Evolutionary conservation across 2,888 invertebrate genomes (phyloP), one percentile per base, ranked within the genome.

Genomic region (Pterostichus niger): DNA sequence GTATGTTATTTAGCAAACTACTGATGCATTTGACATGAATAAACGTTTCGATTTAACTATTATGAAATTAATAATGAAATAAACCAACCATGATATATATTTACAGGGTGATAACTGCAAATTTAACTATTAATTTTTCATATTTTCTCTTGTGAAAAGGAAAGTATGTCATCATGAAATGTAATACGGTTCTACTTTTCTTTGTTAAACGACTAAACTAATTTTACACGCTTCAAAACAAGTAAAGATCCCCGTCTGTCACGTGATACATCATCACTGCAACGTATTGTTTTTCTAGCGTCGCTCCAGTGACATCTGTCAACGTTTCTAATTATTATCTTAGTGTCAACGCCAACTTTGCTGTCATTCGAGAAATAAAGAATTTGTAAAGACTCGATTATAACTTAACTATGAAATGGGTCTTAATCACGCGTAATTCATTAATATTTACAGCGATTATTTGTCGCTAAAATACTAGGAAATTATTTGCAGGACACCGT

Each of bases 221-320:
- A 71, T 71, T 71, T 44, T 71, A 71, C 46, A 1, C 46, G 68
- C 64, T 13, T 40, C 24, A 40, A 40, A 56, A 56, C 17, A 56
- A 56, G 13, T 1, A 0, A 17, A 17, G 15, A 56, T 56, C 68
- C 11, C 15, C 9, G 15, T 7, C 44, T 71, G 68, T 71, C 17
- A 71, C 44, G 17, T 71, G 24, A 71, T 71, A 71, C 68, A 71
- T 71, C 68, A 71, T 71, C 68, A 17, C 17, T 44, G 44, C 40
- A 15, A 10, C 68, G 68, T 44, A 71, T 71, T 71, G 68, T 71
- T 71, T 71, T 71, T 71, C 46, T 71, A 71, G 40, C 40, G 68
- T 40, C 40, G 35, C 17, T 17, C 46, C 40, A 17, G 40, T 44
- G 64, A 71, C 68, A 71, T 71, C 68, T 71, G 68, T 71, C 68